Evolutionary conservation across 1,140 invertebrate genomes (phyloP), one percentile per base, ranked within the genome.

Genomic region (Eriocheir sinensis): DNA sequence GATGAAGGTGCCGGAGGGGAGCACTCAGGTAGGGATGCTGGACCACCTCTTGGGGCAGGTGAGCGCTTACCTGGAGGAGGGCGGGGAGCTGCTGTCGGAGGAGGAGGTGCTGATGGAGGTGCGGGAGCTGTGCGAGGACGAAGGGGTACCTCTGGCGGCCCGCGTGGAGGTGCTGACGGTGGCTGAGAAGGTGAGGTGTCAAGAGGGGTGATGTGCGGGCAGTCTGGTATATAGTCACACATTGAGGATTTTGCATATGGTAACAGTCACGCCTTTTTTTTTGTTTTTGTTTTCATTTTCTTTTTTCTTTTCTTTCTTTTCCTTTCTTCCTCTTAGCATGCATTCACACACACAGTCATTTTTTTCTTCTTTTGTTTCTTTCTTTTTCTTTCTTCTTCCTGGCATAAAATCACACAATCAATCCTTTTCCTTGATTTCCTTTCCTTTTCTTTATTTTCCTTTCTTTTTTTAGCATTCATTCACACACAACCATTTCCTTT

Each of bases 21-120:
- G 32, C n/a, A 81, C 86, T 38, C 34, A 34, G 12, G 9, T 91
- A 44, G 40, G 6, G 0, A 38, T 88, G 21, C 83, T 92, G 27
- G 94, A 92, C 41, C 94, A 94, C 44, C 44, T 94, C 32, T 15
- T 94, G 21, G 17, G 4, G 27, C 89, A 94, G 85, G 80, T 94
- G 41, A 27, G 34, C 15, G 15, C 12, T 32, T 94, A 94, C 53
- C 81, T 94, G 21, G 83, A 88, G 34, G 90, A 91, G 30, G 94
- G 94, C 8, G 89, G 94, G 41, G 94, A 94, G 41, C 38, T 94
- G 41, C 80, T 94, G 36, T 17, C 44, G 41, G 94, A 94, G 90
- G 94, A 94, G 81, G 94, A 94, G 34, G 94, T 94, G 41, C 38
- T 94, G 36, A 80, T 60, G 32, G 89, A 91, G 60, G 15, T 94